These are phyloP conservation scores for Gallinago media DNA, from an alignment of 2,113 vertebrate species.

Conservation along the genomic window DNA sequence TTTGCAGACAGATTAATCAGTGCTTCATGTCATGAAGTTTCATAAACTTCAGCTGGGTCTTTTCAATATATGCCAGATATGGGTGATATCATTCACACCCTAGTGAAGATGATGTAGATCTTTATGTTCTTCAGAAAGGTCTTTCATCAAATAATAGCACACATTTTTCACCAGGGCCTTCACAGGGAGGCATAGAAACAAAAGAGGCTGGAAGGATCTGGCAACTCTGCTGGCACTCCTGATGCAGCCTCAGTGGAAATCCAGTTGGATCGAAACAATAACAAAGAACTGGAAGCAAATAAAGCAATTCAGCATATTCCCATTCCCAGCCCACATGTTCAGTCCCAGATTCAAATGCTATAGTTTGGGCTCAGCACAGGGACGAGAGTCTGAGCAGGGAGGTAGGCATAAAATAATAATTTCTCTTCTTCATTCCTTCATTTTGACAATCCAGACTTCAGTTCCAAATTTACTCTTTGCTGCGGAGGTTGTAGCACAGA, in stretches of 20 bases:
- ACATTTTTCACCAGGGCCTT: background rate
- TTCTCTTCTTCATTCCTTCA: background rate
- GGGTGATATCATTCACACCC: background rate
- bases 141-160: background rate
- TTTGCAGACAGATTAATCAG: background rate
- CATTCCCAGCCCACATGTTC: background rate
- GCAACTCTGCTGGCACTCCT: background rate
- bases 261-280: background rate
- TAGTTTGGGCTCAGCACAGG: background rate
- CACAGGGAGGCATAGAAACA: background rate
- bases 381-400: background rate
- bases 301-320: background rate
- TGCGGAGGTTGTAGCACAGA: background rate
- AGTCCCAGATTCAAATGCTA: background rate
- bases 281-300: background rate
- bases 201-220: background rate
- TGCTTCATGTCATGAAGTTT: background rate
- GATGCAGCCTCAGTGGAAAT: background rate
- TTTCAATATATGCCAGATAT: background rate
- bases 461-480: background rate
- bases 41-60: background rate
- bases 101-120: background rate
- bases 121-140: background rate
- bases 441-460: background rate
- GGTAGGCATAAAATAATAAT: background rate